A percentile compares a stretch with the other conserved stretches of the same genome.
These are phyloP conservation scores for Stichodactyla mertensii DNA, from an alignment of 64 coral and sea anemone genomes.

Conservation along the genomic window DNA sequence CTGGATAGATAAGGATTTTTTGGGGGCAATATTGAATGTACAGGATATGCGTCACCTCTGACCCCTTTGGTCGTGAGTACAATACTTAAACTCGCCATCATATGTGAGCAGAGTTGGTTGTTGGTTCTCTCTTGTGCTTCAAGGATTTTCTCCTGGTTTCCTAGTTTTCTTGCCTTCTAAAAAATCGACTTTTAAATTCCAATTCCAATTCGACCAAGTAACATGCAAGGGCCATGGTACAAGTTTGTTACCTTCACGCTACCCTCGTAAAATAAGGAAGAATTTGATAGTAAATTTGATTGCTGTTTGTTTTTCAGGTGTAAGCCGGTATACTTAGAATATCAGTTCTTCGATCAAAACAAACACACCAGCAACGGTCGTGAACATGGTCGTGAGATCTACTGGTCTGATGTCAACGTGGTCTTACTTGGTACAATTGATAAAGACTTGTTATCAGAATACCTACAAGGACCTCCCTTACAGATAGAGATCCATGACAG, in stretches of 20 bases:
- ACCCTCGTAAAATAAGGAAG: too few species aligned
- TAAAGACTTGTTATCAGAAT: conserved; percentile 72
- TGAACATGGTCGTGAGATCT: conserved; percentile 70
- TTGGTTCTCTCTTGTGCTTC: too few species aligned
- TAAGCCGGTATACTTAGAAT: conserved; percentile 58
- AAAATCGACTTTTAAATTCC: too few species aligned
- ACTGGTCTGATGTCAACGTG: conserved; percentile 86
- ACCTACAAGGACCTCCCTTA: conserved; percentile 72
- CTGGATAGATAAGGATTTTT: too few species aligned
- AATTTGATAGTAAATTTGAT: not conserved
- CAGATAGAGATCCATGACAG: conserved; percentile 91
- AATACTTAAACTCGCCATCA: too few species aligned
- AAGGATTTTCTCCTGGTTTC: too few species aligned
- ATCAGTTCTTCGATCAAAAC: conserved; percentile 86
- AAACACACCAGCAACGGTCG: conserved; percentile 56
- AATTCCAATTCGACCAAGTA: not conserved
- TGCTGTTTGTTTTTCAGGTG: conserved; percentile 43
- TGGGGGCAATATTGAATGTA: too few species aligned
- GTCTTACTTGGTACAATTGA: conserved; percentile 80
- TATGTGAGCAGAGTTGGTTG: too few species aligned
- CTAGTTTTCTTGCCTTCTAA: too few species aligned
- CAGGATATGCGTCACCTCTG: too few species aligned
- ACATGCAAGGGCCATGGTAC: not conserved
- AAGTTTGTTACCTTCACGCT: too few species aligned
- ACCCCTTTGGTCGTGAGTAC: too few species aligned